Percentiles rank a stretch among this genome's conserved stretches.
Evolutionary conservation across 2,113 vertebrate genomes (phyloP).

Genomic region (Muscicapa adusta): DNA sequence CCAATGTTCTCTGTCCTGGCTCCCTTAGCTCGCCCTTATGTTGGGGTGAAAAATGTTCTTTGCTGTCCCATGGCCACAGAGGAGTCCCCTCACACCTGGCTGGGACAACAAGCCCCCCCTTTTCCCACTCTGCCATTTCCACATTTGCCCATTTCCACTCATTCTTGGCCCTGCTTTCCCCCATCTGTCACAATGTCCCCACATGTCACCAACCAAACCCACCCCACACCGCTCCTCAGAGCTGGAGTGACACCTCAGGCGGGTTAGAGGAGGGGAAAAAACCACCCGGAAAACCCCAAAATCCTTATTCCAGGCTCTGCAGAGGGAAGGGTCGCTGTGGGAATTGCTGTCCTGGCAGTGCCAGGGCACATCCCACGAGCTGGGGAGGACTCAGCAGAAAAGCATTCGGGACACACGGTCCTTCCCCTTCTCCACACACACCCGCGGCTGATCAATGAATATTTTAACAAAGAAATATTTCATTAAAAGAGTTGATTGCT

Average conservation of each 20-base stretch:
- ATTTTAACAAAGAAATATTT: slow-evolving; percentile 82
- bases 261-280: accelerated
- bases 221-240: accelerated
- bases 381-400: neutral
- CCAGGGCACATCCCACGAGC: slow-evolving; percentile 5
- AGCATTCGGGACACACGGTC: slow-evolving; percentile 24
- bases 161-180: neutral
- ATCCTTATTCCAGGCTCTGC: neutral
- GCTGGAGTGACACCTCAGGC: accelerated
- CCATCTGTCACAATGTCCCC: neutral
- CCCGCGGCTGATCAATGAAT: slow-evolving; percentile 71
- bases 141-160: neutral
- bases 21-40: neutral
- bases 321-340: neutral
- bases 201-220: accelerated
- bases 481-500: slow-evolving; percentile 78
- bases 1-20: neutral
- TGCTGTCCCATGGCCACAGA: accelerated
- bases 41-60: neutral
- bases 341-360: neutral
- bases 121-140: neutral
- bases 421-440: slow-evolving; percentile 40
- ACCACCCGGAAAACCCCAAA: neutral
- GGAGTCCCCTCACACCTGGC: neutral
- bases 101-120: neutral